Evolutionary conservation across 2,888 invertebrate genomes (phyloP), one percentile per base, ranked within the genome.

Genomic region (Pseudanteris insignis): DNA sequence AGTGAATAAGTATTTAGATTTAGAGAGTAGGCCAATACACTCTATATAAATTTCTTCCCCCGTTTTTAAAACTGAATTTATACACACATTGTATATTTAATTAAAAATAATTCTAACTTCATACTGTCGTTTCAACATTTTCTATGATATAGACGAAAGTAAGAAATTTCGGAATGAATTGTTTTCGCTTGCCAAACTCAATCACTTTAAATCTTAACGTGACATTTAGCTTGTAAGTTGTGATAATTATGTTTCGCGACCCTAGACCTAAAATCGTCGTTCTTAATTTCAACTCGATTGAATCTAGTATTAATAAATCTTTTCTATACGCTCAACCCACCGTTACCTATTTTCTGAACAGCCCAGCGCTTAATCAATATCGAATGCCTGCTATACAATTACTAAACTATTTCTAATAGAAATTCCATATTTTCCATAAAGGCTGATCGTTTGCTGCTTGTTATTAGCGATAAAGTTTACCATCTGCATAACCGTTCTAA

Each of bases 401-500:
- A 53, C 44, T 53, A 44, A 53, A 53, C 37, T 53, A 53, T 53
- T 53, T 53, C 30, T 44, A 53, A 53, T 53, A 44, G 37, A 18
- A 44, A 44, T 53, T 53, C 44, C 26, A 53, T 53, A 53, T 53
- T 53, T 43, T 37, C 37, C 32, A 10, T 43, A 15, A 18, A 13
- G 15, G 30, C 30, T 53, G 43, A 53, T 44, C 15, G 34, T 25
- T n/a, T 10, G 37, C 43, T 44, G 36, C 37, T n/a, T 10, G 25
- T 30, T 43, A 37, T 53, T 37, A 26, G 18, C n/a, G 12, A 34
- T n/a, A 2, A 37, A 43, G 25, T 30, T 51, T 53, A 25, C 37
- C 37, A 44, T 15, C 30, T 25, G n/a, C n/a, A n/a, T n/a, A n/a
- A n/a, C n/a, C n/a, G n/a, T n/a, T n/a, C n/a, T 8, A 3, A 30